A percentile compares a stretch with the other conserved stretches of the same genome.
phyloP scores from a whole-genome alignment of 1,140 invertebrate species.

The Steinernema feltiae region DNA sequence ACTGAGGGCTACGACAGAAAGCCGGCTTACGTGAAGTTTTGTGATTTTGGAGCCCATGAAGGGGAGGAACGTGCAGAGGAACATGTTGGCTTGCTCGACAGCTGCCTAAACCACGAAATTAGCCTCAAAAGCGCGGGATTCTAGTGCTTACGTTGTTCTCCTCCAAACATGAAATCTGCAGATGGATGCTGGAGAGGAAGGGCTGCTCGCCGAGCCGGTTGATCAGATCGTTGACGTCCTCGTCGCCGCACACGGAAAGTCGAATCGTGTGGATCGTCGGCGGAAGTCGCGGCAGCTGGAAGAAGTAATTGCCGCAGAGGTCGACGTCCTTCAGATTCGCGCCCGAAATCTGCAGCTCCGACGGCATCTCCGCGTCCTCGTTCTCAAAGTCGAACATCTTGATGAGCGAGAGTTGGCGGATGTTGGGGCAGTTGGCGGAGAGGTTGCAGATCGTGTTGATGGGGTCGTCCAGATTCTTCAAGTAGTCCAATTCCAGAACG shows the following conservation, averaged over 20 bases:
- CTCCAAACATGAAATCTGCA: conserved; percentile 48
- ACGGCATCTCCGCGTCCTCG: neutral
- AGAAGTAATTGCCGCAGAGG: conserved; percentile 54
- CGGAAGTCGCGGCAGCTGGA: conserved; percentile 41
- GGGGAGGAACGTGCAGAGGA: conserved; percentile 44
- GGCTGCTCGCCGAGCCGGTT: conserved; percentile 36
- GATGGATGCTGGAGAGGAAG: conserved; percentile 43
- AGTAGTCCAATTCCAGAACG: conserved; percentile 50
- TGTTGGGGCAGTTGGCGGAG: conserved; percentile 53
- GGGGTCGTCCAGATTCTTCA: conserved; percentile 45
- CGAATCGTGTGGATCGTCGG: conserved; percentile 43
- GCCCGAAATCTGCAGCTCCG: conserved; percentile 46
- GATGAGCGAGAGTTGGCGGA: conserved; percentile 51
- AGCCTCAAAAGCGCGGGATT: neutral
- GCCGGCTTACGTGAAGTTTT: conserved; percentile 42
- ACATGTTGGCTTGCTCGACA: conserved; percentile 48
- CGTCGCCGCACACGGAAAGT: conserved; percentile 49
- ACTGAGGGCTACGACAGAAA: neutral
- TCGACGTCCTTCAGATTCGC: conserved; percentile 44
- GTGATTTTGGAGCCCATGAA: conserved; percentile 49
- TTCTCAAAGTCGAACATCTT: conserved; percentile 44
- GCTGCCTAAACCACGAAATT: conserved; percentile 40
- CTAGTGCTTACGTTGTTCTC: conserved; percentile 40
- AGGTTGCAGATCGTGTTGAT: conserved; percentile 41
- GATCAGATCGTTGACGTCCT: conserved; percentile 46